A percentile compares a stretch with the other conserved stretches of the same genome.
Conservation (phyloP, 2,797 vertebrate genomes). For the Falco novaeseelandiae region DNA sequence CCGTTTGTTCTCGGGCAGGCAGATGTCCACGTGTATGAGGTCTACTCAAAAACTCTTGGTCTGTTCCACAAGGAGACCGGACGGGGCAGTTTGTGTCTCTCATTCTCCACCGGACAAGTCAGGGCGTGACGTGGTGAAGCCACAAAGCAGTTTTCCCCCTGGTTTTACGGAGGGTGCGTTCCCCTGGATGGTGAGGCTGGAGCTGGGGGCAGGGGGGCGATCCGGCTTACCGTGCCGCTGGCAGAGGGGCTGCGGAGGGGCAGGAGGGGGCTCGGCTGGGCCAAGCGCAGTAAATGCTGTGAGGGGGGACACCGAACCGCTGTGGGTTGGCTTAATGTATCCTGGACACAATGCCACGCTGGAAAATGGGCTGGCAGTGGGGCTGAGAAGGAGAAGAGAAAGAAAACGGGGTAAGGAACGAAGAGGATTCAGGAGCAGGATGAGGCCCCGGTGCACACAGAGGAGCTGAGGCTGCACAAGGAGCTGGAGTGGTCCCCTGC, state of each 20-base stretch:
- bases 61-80: neutral
- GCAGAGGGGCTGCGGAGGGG: neutral
- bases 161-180: neutral
- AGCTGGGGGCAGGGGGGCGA: neutral
- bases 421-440: neutral
- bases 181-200: neutral
- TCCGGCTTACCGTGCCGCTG: rapidly evolving
- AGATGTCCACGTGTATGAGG: neutral
- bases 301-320: neutral
- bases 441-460: neutral
- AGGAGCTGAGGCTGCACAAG: neutral
- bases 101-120: neutral
- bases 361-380: neutral
- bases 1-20: neutral
- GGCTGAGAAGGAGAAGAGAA: neutral
- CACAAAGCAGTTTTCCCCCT: neutral
- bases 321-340: neutral
- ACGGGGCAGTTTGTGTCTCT: neutral
- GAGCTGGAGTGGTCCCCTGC: neutral
- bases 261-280: neutral
- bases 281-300: neutral
- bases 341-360: neutral
- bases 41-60: neutral
- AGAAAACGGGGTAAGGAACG: neutral
- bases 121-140: neutral